Evolutionary conservation across 2,797 vertebrate species (phyloP).

Genomic region (Botia kubotai): DNA sequence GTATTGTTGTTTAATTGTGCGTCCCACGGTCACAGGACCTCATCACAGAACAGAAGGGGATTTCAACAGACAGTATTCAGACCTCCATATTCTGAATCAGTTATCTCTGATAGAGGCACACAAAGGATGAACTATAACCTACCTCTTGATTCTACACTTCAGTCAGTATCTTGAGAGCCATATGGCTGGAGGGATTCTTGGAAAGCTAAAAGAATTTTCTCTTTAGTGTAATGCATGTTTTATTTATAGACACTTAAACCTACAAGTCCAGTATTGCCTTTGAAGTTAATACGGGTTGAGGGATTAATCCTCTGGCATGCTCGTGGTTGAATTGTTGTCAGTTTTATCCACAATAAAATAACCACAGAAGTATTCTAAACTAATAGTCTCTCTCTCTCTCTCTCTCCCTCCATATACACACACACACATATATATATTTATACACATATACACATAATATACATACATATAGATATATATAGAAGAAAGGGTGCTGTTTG

Average conservation of each 20-base stretch:
- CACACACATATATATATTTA: too few species aligned
- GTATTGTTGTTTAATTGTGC: constrained; percentile 31
- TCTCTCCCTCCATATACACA: background rate
- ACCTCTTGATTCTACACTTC: constrained; percentile 11
- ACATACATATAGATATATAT: too few species aligned
- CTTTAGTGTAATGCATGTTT: constrained; percentile 31
- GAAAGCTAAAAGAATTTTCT: constrained; percentile 7
- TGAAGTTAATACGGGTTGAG: constrained; percentile 17
- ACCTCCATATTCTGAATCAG: constrained; percentile 24
- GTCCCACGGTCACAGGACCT: constrained; percentile 16
- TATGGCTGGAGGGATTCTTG: constrained; percentile 22
- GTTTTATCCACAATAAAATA: constrained; percentile 21
- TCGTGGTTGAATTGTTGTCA: background rate
- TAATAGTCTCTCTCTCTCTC: background rate
- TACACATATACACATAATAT: background rate
- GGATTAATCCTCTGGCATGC: constrained; percentile 8
- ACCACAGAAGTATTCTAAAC: constrained; percentile 13
- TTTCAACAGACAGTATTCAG: constrained; percentile 17
- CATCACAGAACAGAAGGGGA: constrained; percentile 24
- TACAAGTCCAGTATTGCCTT: constrained; percentile 29
- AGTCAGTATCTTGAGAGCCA: background rate
- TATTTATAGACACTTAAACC: constrained; percentile 25
- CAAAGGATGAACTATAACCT: constrained; percentile 36
- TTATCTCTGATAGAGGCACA: constrained; percentile 24
- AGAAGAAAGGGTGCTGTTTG: constrained; percentile 45